Evolutionary conservation across 2,888 invertebrate species (phyloP).

Genomic region (Nymphalis polychloros): DNA sequence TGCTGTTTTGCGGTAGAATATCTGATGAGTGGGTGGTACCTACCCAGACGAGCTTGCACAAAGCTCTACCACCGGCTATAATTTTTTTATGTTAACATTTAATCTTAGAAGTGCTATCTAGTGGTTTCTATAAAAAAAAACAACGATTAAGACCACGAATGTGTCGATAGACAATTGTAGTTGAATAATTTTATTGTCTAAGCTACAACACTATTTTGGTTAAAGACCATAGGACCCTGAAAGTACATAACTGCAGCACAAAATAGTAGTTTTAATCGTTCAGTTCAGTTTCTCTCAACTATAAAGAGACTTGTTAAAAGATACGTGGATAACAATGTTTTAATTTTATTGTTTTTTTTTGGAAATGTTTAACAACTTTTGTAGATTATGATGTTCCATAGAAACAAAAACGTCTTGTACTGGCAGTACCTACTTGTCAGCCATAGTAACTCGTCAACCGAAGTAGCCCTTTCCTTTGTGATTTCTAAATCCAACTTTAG

Average conservation of each 20-base stretch:
- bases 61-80: too few relatives aligned
- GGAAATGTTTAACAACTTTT: slow-evolving; percentile 7
- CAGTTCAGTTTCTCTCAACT: not conserved
- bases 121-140: too few relatives aligned
- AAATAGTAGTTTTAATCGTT: not conserved
- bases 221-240: too few relatives aligned
- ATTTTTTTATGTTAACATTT: too few relatives aligned
- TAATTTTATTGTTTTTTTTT: not conserved
- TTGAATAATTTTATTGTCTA: too few relatives aligned
- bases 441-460: slow-evolving; percentile 37
- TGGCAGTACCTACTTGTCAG: slow-evolving; percentile 37
- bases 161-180: too few relatives aligned
- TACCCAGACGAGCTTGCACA: too few relatives aligned
- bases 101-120: too few relatives aligned
- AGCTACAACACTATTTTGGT: too few relatives aligned
- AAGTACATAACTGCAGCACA: not conserved
- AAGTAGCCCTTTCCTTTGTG: slow-evolving; percentile 74
- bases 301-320: not conserved
- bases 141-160: too few relatives aligned
- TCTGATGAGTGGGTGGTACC: too few relatives aligned
- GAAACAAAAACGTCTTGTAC: slow-evolving; percentile 27
- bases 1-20: too few relatives aligned
- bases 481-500: slow-evolving; percentile 60
- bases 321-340: not conserved
- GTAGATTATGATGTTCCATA: slow-evolving; percentile 23